A percentile compares a stretch with the other conserved stretches of the same genome.
phyloP scores from a whole-genome alignment of 2,113 vertebrate genomes.

The Mobula birostris region DNA sequence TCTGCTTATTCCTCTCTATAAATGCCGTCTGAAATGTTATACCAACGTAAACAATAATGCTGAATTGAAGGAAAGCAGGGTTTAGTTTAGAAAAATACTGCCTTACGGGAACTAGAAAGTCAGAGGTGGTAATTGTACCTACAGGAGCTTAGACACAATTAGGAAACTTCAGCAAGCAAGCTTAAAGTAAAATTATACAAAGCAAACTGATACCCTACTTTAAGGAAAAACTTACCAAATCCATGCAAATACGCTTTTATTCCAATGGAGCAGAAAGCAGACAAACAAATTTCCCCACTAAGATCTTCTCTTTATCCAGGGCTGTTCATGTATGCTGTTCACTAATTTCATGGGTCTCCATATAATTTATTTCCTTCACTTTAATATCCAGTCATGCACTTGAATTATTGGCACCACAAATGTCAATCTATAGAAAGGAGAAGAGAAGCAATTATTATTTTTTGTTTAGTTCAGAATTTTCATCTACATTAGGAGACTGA shows the following conservation, averaged over 20 bases:
- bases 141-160: neutral
- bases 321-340: neutral
- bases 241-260: neutral
- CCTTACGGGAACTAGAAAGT: neutral
- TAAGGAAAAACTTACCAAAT: neutral
- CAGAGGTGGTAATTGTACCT: too few species aligned
- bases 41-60: too few species aligned
- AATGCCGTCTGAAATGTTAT: too few species aligned
- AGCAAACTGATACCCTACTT: neutral
- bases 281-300: neutral
- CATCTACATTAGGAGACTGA: neutral
- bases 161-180: neutral
- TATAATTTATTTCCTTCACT: conserved; percentile 19
- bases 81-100: neutral
- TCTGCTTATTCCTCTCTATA: too few species aligned
- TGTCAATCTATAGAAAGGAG: neutral
- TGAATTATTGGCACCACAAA: neutral
- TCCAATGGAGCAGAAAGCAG: neutral
- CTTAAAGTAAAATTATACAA: neutral
- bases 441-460: neutral
- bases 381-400: neutral
- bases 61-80: neutral
- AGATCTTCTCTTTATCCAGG: neutral
- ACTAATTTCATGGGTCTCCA: neutral
- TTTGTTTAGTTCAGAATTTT: neutral